Percentiles rank a stretch among this genome's conserved stretches.
phyloP scores from a whole-genome alignment of 2,113 vertebrate species.

The Cebus imitator region DNA sequence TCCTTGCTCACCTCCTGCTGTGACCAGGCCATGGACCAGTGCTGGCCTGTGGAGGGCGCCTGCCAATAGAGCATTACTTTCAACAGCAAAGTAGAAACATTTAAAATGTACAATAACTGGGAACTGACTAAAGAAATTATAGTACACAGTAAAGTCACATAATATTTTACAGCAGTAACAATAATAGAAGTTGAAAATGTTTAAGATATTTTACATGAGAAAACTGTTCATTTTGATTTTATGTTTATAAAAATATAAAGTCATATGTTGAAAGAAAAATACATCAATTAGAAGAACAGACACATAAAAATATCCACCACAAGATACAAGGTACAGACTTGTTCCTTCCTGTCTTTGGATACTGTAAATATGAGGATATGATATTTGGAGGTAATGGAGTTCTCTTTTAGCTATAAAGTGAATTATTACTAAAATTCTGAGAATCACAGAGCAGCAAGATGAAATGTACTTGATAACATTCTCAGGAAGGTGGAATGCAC shows the following conservation, averaged over 20 bases:
- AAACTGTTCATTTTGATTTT: not conserved
- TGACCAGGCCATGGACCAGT: too few species aligned
- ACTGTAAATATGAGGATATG: not conserved
- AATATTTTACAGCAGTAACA: not conserved
- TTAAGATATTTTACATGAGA: conserved; percentile 7
- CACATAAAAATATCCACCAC: not conserved
- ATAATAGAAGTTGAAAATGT: not conserved
- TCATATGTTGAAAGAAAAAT: not conserved
- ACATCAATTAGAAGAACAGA: not conserved
- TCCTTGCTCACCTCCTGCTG: too few species aligned
- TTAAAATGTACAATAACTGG: not conserved
- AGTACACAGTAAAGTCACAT: not conserved
- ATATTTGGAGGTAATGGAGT: not conserved
- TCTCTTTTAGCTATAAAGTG: not conserved
- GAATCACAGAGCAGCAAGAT: not conserved
- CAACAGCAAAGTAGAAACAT: not conserved
- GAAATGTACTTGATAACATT: not conserved
- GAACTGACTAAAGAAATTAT: not conserved
- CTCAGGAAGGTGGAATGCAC: not conserved
- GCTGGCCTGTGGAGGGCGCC: too few species aligned
- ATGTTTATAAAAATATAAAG: not conserved
- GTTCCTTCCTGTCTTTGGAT: not conserved
- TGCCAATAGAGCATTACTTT: not conserved
- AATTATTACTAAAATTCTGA: not conserved
- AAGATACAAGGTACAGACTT: not conserved